phyloP scores from a whole-genome alignment of 92 coral and sea anemone species.

The Micromussa lordhowensis region DNA sequence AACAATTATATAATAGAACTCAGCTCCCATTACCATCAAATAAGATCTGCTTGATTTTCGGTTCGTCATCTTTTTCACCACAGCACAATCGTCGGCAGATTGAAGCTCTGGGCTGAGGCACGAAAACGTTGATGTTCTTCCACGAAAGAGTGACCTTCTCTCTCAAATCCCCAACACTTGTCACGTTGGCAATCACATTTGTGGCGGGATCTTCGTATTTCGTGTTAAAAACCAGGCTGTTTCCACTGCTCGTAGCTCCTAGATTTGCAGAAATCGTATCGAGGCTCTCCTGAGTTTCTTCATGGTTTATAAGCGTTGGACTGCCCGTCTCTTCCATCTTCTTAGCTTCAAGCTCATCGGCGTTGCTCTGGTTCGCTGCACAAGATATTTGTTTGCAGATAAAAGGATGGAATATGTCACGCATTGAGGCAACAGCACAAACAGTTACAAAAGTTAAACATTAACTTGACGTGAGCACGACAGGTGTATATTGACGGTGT shows the following conservation, averaged over 20 bases:
- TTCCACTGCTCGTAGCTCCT: conserved; percentile 14
- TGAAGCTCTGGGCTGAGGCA: conserved; percentile 64
- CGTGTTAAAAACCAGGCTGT: conserved; percentile 26
- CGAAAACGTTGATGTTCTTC: conserved; percentile 90
- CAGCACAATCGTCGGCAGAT: conserved; percentile 78
- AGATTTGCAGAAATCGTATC: conserved; percentile 7
- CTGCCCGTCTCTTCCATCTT: conserved; percentile 39
- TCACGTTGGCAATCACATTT: conserved; percentile 70
- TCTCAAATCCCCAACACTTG: conserved; percentile 60
- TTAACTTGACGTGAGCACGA: neutral
- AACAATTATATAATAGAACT: neutral
- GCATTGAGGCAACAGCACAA: neutral
- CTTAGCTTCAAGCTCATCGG: neutral
- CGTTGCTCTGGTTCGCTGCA: conserved; percentile 1
- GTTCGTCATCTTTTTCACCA: conserved; percentile 56
- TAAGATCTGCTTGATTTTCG: conserved; percentile 81
- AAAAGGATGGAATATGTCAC: conserved; percentile 3
- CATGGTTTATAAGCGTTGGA: conserved; percentile 44
- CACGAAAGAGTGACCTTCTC: conserved; percentile 78
- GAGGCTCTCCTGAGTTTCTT: conserved; percentile 16
- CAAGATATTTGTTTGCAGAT: conserved; percentile 20
- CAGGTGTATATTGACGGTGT: no score
- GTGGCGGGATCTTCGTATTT: conserved; percentile 48
- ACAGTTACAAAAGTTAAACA: neutral
- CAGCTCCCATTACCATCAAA: conserved; percentile 66